A percentile compares a stretch with the other conserved stretches of the same genome.
phyloP scores from a whole-genome alignment of 37 sponge, comb jelly and placozoan genomes.

The Hormiphora californensis region DNA sequence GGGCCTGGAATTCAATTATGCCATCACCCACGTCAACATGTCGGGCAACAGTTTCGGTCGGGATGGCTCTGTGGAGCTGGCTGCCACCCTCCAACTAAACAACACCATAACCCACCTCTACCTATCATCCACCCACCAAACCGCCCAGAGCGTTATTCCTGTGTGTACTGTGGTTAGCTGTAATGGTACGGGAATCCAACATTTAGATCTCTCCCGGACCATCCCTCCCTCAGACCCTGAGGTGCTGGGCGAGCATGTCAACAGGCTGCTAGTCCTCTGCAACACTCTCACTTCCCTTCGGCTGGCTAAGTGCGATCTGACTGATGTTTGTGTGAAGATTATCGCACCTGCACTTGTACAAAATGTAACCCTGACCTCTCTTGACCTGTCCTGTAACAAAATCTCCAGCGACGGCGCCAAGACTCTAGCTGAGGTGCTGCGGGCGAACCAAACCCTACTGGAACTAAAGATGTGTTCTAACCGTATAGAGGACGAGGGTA shows the following conservation, averaged over 20 bases:
- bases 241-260: neutral
- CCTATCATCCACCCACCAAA: neutral
- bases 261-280: neutral
- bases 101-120: neutral
- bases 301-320: conserved; percentile 12
- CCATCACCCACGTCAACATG: neutral
- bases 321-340: neutral
- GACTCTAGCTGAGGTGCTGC: neutral
- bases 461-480: neutral
- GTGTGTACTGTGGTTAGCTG: neutral
- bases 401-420: conserved; percentile 17
- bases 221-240: neutral
- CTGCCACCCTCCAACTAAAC: neutral
- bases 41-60: neutral
- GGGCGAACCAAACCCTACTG: neutral
- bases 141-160: conserved; percentile 23
- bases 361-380: neutral
- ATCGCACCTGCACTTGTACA: neutral
- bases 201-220: neutral
- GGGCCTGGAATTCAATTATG: neutral
- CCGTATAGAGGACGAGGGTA: neutral
- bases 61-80: neutral
- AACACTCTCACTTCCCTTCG: neutral
- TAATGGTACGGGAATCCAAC: neutral
- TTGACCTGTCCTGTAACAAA: conserved; percentile 8